These are phyloP conservation scores for Xylocampa areola DNA, from an alignment of 2,888 invertebrate genomes.

Conservation along the genomic window DNA sequence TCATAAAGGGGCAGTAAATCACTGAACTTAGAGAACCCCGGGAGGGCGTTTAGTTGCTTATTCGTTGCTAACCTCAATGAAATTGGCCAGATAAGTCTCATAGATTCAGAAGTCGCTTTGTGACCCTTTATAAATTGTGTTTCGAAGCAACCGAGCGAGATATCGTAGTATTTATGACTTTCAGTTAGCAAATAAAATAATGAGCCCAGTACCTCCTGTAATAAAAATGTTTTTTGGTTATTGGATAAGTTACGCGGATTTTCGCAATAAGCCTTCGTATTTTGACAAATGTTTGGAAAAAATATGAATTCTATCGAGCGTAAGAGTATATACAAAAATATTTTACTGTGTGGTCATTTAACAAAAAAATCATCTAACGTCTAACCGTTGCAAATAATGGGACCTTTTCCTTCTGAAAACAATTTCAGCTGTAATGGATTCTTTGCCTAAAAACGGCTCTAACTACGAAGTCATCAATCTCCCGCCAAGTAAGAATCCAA, in stretches of 20 bases:
- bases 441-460: constrained; percentile 41
- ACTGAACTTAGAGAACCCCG: constrained; percentile 47
- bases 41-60: constrained; percentile 63
- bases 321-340: constrained; percentile 9
- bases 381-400: constrained; percentile 36
- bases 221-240: constrained; percentile 46
- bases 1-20: constrained; percentile 54
- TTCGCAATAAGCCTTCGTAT: constrained; percentile 37
- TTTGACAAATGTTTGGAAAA: constrained; percentile 18
- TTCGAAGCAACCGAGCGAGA: constrained; percentile 49
- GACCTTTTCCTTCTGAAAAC: constrained; percentile 47
- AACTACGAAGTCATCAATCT: constrained; percentile 53
- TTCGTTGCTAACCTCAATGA: constrained; percentile 58
- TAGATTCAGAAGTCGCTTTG: constrained; percentile 54
- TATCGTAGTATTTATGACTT: constrained; percentile 57
- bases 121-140: constrained; percentile 60
- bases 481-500: constrained; percentile 34
- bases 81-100: constrained; percentile 62
- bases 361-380: constrained; percentile 27
- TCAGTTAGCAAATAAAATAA: constrained; percentile 51
- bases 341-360: too few species aligned
- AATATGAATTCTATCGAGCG: constrained; percentile 25
- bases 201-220: constrained; percentile 40
- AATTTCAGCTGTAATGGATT: constrained; percentile 37
- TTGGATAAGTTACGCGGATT: constrained; percentile 39